Base-by-base conservation (phyloP, 2,797 vertebrate genomes). In the Lacerta bilineata region DNA sequence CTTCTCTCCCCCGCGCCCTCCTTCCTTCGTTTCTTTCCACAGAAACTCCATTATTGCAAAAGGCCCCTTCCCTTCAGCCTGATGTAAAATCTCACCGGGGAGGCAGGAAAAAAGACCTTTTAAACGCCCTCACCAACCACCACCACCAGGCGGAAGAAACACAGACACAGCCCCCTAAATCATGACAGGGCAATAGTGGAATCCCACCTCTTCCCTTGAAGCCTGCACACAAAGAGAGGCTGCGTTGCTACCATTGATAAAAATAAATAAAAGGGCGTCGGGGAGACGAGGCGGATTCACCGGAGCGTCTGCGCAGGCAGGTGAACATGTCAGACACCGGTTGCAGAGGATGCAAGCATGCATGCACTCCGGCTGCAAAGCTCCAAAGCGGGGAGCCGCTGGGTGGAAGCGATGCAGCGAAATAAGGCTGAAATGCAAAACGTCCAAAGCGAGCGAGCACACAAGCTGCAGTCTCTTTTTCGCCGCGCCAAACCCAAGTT, bases 201-300 rank as follows among this genome's bases (percentile, higher is more conserved):
- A 84, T 10, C 43, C 59, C 83, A 76, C 59, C 69, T 89, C 77
- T 89, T 27, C 76, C 25, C 46, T 1, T 29, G 83, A 50, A 68
- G 17, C 25, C 36, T 25, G 18, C 43, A 69, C 61, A 89, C 88
- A 89, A 89, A 89, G 69, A 89, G 69, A 46, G 36, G 23, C 43
- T 46, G 50, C 46, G 79, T 50, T 27, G 78, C 23, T 46, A 61
- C 41, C 59, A 89, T 50, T 68, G 71, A 66, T 8, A 85, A 55
- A 50, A 55, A 55, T 50, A 50, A 15, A 55, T 55, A 55, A 36
- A n/a, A 27, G 64, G 41, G 50, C 25, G 17, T 10, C 4, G 33
- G 7, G 27, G 1, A 10, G 4, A 39, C 15, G 13, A 7, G 4
- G 20, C 13, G 29, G 36, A 13, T 5, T 64, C 27, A 17, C 0